Evolutionary conservation across 2,113 vertebrate genomes (phyloP), one percentile per base, ranked within the genome.

Genomic region (Forbesichthys agassizii): DNA sequence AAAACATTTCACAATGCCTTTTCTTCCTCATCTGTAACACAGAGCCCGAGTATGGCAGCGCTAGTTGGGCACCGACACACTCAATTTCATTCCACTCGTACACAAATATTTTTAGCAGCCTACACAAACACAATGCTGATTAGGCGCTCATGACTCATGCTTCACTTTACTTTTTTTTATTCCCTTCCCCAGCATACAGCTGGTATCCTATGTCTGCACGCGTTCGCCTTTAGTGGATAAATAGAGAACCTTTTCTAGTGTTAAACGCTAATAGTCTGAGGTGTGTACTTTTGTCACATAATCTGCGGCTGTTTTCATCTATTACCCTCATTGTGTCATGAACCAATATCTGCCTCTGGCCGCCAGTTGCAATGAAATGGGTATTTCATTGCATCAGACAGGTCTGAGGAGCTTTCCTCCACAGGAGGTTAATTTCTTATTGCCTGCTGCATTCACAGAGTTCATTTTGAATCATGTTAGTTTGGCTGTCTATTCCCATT

Each of bases 391-490:
- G 73, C 76, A 79, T 77, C 75, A 86, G 85, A 88, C 88, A 88
- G 81, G 82, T 89, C 84, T 80, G 78, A 82, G 73, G 70, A 86
- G 86, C 79, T 78, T 84, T 84, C 79, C 79, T 87, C 79, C 77
- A 73, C 77, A 77, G 74, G 73, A 85, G 83, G 86, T 90, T 88
- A 90, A 90, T 89, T 87, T 84, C 70, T 83, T 83, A 83, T 88
- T 85, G 73, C 75, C 72, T 69, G 70, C 76, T 14, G 16, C 79
- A 80, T 86, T 87, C 81, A 65, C 78, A 75, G 78, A 81, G 84
- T 82, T 85, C 77, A 76, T 86, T 87, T 70, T 82, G 83, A 89
- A 88, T 89, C 85, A 79, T 84, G 87, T 88, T 90, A 90, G 86
- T 84, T 79, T 87, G 84, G 56, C 86, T 88, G 86, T 91, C 87